phyloP scores from a whole-genome alignment of 2,888 invertebrate species.

The Chrysodeixis includens region DNA sequence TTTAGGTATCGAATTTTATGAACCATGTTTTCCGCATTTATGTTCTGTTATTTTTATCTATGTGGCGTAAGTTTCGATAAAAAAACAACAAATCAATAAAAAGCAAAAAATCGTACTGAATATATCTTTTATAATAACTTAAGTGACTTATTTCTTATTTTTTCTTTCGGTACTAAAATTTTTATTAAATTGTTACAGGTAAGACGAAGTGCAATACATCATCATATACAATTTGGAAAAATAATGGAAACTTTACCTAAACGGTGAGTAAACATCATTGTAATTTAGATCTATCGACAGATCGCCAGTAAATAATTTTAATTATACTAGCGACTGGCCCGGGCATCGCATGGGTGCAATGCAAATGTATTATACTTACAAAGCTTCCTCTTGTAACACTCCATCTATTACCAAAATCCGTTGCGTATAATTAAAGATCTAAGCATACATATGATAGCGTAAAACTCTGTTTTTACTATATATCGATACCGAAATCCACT shows the following conservation, averaged over 20 bases:
- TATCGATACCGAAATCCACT: not conserved
- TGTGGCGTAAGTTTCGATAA: not conserved
- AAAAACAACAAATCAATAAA: too few species aligned
- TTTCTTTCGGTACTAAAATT: not conserved
- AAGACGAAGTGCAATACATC: constrained; percentile 21
- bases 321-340: too few species aligned
- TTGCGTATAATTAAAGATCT: too few species aligned
- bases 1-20: constrained; percentile 19
- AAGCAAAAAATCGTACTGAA: too few species aligned
- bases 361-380: too few species aligned
- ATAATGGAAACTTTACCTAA: not conserved
- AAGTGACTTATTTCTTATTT: too few species aligned
- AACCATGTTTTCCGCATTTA: not conserved
- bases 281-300: not conserved
- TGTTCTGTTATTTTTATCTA: not conserved
- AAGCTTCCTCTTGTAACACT: too few species aligned
- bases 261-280: constrained; percentile 21
- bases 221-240: not conserved
- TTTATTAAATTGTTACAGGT: constrained; percentile 53
- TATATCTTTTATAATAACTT: too few species aligned
- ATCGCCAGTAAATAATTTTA: not conserved
- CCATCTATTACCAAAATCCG: too few species aligned
- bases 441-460: too few species aligned
- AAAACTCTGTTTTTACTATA: too few species aligned
- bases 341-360: too few species aligned